These are phyloP conservation scores for Salpingus planirostris DNA, from an alignment of 2,888 invertebrate species.

Conservation along the genomic window DNA sequence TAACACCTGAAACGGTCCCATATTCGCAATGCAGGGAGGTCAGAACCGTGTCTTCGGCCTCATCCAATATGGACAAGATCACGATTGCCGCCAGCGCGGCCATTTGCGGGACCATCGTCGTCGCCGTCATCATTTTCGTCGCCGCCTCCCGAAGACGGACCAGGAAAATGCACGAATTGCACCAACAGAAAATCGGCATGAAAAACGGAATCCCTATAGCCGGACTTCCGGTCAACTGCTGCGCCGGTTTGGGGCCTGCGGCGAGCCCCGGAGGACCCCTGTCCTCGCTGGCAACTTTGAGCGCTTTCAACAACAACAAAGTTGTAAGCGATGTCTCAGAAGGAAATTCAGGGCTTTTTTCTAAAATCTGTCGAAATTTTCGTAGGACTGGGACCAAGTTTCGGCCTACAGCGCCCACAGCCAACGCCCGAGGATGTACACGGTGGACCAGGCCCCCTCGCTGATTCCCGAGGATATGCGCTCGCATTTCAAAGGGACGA, in stretches of 20 bases:
- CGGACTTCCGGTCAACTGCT: constrained; percentile 72
- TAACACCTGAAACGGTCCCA: constrained; percentile 80
- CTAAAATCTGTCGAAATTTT: background rate
- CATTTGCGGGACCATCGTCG: constrained; percentile 84
- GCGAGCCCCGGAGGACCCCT: constrained; percentile 73
- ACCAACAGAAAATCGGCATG: constrained; percentile 51
- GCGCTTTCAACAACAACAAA: constrained; percentile 77
- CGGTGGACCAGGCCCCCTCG: constrained; percentile 54
- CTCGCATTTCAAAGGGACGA: constrained; percentile 55
- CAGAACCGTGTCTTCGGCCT: constrained; percentile 71
- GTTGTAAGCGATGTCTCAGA: constrained; percentile 42
- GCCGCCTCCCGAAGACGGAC: constrained; percentile 75
- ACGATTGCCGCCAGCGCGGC: constrained; percentile 90
- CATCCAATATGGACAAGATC: constrained; percentile 90
- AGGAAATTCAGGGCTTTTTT: no score
- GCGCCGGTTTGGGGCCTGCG: constrained; percentile 60
- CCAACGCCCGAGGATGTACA: constrained; percentile 77
- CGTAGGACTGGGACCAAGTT: constrained; percentile 73
- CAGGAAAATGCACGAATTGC: constrained; percentile 63
- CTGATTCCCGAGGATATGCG: constrained; percentile 62
- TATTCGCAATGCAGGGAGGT: constrained; percentile 84
- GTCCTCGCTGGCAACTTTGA: constrained; percentile 73
- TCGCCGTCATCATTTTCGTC: constrained; percentile 83
- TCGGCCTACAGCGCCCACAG: constrained; percentile 87
- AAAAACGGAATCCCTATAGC: constrained; percentile 59